Conservation (phyloP, 2,113 vertebrate species). For the Capreolus pygargus region DNA sequence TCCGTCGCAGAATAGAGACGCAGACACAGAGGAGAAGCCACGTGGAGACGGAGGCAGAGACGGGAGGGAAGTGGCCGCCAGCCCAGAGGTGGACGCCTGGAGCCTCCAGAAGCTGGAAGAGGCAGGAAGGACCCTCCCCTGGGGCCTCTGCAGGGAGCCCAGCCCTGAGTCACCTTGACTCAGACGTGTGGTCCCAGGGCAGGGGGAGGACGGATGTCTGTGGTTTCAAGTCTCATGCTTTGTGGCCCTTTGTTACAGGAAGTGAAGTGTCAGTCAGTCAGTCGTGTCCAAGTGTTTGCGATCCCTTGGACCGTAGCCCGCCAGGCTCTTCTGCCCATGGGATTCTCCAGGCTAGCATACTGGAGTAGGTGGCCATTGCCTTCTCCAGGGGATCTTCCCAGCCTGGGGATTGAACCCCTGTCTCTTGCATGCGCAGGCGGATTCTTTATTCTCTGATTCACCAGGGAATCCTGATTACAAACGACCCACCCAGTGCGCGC, state of each 20-base stretch:
- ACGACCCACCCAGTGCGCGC: neutral
- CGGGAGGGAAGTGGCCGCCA: neutral
- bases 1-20: neutral
- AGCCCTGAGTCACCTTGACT: neutral
- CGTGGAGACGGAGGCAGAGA: neutral
- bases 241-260: neutral
- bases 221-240: neutral
- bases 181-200: neutral
- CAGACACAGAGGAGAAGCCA: neutral
- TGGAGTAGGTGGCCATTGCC: neutral
- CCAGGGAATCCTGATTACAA: neutral
- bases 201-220: accelerated
- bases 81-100: accelerated
- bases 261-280: accelerated
- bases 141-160: neutral
- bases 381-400: neutral
- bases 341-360: neutral
- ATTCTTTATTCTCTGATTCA: neutral
- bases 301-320: neutral
- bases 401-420: accelerated
- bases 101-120: accelerated
- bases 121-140: accelerated
- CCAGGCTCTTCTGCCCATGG: neutral
- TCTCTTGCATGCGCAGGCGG: neutral
- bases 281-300: accelerated